Percentiles rank a stretch among this genome's conserved stretches.
Evolutionary conservation across 1,140 invertebrate genomes (phyloP).

Genomic region (Araneus ventricosus): DNA sequence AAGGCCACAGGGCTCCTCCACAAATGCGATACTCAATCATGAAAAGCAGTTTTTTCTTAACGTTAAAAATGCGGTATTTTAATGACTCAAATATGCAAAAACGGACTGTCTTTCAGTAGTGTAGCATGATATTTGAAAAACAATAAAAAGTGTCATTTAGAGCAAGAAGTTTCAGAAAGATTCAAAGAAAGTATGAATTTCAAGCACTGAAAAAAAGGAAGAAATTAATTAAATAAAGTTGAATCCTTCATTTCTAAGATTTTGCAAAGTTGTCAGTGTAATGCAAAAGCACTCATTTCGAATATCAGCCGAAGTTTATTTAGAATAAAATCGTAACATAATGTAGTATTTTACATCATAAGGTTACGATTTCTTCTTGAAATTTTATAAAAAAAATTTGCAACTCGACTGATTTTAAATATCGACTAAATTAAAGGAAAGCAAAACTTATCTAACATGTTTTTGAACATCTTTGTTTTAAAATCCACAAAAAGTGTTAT

Average conservation of each 20-base stretch:
- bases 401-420: no score
- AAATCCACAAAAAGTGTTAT: no score
- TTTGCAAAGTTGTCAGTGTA: background rate
- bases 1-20: background rate
- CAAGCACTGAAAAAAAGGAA: background rate
- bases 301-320: no score
- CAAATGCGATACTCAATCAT: slow-evolving; percentile 68
- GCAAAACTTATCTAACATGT: no score
- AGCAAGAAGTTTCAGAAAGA: background rate
- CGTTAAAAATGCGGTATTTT: slow-evolving; percentile 41
- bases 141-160: slow-evolving; percentile 64
- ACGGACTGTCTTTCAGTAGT: background rate
- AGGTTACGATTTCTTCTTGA: no score
- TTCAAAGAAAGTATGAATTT: slow-evolving; percentile 44
- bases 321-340: no score
- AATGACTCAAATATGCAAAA: slow-evolving; percentile 74
- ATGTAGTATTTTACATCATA: no score
- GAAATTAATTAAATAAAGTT: slow-evolving; percentile 38
- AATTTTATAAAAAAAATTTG: no score
- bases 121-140: slow-evolving; percentile 49
- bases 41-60: slow-evolving; percentile 47
- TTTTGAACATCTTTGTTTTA: no score
- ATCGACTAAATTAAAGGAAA: no score
- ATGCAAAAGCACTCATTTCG: background rate
- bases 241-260: background rate